Evolutionary conservation across 2,888 invertebrate species (phyloP).

Genomic region (Teleiodes luculella): DNA sequence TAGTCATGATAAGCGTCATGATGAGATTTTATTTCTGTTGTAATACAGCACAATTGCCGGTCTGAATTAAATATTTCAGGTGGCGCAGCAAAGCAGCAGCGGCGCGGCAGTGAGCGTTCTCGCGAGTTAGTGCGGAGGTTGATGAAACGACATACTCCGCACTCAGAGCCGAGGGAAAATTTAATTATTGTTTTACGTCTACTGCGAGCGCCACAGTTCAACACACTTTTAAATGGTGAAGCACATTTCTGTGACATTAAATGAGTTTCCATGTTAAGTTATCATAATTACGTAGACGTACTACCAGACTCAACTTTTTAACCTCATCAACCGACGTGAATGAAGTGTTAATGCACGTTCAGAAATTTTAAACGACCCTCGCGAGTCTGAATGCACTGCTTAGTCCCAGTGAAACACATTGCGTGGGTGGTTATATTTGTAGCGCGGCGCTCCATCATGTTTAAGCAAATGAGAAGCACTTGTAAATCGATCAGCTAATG

Average conservation of each 20-base stretch:
- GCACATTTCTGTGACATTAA: conserved; percentile 62
- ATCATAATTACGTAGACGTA: conserved; percentile 50
- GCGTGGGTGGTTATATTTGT: neutral
- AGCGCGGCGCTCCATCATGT: conserved; percentile 19
- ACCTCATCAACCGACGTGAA: conserved; percentile 1
- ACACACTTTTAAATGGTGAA: conserved; percentile 67
- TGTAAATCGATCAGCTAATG: conserved; percentile 75
- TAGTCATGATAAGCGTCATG: conserved; percentile 33
- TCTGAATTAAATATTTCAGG: conserved; percentile 71
- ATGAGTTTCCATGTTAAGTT: conserved; percentile 60
- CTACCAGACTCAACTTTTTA: conserved; percentile 13
- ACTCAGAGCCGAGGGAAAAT: conserved; percentile 63
- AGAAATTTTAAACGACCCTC: conserved; percentile 1
- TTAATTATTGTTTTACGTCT: conserved; percentile 70
- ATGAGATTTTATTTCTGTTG: conserved; percentile 59
- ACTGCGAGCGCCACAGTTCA: conserved; percentile 56
- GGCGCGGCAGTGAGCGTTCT: conserved; percentile 38
- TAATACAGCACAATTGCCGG: conserved; percentile 57
- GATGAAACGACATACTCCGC: conserved; percentile 67
- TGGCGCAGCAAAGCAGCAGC: conserved; percentile 57
- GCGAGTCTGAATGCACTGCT: neutral
- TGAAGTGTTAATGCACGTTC: conserved; percentile 4
- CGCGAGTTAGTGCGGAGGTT: conserved; percentile 52
- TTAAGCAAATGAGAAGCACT: conserved; percentile 58
- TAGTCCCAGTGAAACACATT: neutral